Evolutionary conservation across 2,113 vertebrate genomes (phyloP).

Genomic region (Scytalopus superciliaris): DNA sequence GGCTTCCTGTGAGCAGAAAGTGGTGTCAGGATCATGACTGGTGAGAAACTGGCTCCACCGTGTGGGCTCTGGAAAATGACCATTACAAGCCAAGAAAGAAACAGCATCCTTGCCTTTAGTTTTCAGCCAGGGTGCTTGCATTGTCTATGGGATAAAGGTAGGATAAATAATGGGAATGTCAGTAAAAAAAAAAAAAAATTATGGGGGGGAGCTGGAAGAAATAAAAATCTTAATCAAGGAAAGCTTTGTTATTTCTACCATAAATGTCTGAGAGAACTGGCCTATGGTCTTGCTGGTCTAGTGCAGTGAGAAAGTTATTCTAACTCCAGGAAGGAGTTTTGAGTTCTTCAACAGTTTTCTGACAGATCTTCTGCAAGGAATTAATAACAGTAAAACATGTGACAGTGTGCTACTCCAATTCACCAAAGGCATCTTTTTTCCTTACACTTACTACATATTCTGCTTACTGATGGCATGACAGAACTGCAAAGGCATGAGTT

Average conservation of each 20-base stretch:
- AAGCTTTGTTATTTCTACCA: not conserved
- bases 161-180: not conserved
- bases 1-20: not conserved
- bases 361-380: not conserved
- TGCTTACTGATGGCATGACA: not conserved
- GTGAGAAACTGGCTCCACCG: constrained; percentile 37
- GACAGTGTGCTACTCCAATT: not conserved
- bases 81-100: not conserved
- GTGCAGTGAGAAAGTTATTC: not conserved
- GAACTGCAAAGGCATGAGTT: not conserved
- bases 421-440: not conserved
- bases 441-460: not conserved
- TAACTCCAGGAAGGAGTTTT: not conserved
- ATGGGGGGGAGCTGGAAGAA: not conserved
- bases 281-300: not conserved
- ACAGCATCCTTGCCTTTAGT: not conserved
- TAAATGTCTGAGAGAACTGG: not conserved
- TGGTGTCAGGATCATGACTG: not conserved
- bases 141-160: not conserved
- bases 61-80: not conserved
- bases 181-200: not conserved
- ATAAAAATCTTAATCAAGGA: not conserved
- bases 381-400: not conserved
- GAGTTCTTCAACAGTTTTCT: not conserved
- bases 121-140: not conserved